phyloP scores from a whole-genome alignment of 2,113 vertebrate species.

The Lepisosteus osseus region DNA sequence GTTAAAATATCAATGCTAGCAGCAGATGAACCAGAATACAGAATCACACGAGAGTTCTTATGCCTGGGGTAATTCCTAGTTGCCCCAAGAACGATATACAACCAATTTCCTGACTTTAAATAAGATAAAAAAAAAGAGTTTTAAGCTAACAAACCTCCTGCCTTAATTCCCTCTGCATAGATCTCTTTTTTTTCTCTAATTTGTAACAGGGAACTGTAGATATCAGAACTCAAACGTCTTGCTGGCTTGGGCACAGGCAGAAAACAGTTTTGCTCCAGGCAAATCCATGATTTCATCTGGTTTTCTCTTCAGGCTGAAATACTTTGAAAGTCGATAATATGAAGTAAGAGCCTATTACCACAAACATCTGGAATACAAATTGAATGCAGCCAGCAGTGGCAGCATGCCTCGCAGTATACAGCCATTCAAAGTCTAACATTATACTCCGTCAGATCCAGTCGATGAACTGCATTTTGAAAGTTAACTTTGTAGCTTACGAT shows the following conservation, averaged over 20 bases:
- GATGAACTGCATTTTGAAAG: not conserved
- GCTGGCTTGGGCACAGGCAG: not conserved
- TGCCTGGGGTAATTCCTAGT: not conserved
- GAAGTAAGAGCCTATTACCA: slow-evolving; percentile 50
- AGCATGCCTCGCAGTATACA: slow-evolving; percentile 30
- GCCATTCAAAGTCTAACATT: not conserved
- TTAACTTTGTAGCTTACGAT: too few species aligned
- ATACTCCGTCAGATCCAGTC: not conserved
- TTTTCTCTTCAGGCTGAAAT: slow-evolving; percentile 9
- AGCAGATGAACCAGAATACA: not conserved
- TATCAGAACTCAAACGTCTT: not conserved
- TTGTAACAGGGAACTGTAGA: not conserved
- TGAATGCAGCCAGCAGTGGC: slow-evolving; percentile 37
- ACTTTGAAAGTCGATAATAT: slow-evolving; percentile 39
- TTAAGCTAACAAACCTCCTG: slow-evolving; percentile 21
- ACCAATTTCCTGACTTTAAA: not conserved
- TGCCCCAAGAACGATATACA: slow-evolving; percentile 4
- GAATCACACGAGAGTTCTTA: not conserved
- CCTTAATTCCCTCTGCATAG: slow-evolving; percentile 2
- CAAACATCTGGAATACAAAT: slow-evolving; percentile 62
- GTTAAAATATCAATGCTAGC: not conserved
- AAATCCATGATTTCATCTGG: slow-evolving; percentile 13
- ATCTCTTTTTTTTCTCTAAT: slow-evolving; percentile 16
- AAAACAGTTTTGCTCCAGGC: not conserved
- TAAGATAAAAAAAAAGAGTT: slow-evolving; percentile 22